These are phyloP conservation scores for Paraescarpia echinospica DNA, from an alignment of 1,140 invertebrate species.

Conservation along the genomic window DNA sequence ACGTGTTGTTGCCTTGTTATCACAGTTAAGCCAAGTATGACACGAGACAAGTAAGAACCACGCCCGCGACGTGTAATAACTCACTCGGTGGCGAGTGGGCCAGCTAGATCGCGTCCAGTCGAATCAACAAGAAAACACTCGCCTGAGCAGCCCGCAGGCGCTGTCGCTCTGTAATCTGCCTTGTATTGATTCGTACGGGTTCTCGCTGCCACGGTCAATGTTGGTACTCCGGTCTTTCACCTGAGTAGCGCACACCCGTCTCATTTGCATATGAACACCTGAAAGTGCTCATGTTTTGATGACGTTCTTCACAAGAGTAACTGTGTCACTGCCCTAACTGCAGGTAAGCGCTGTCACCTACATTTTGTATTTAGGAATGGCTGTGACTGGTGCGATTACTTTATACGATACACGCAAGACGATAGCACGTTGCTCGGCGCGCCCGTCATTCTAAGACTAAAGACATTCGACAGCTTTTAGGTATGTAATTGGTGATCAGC, in stretches of 20 bases:
- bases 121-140: not conserved
- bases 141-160: not conserved
- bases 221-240: not conserved
- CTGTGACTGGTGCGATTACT: not conserved
- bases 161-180: not conserved
- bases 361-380: not conserved
- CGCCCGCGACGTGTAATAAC: too few species aligned
- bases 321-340: not conserved
- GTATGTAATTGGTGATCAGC: not conserved
- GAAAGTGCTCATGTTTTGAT: not conserved
- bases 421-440: not conserved
- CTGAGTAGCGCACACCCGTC: not conserved
- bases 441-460: not conserved
- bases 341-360: not conserved
- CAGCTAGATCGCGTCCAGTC: too few species aligned
- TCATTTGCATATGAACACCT: slow-evolving; percentile 5
- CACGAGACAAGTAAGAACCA: not conserved
- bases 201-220: not conserved
- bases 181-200: not conserved
- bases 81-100: not conserved
- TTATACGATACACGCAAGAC: not conserved
- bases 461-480: not conserved
- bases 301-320: not conserved
- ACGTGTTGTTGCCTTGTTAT: not conserved
- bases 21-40: not conserved